Evolutionary conservation across 2,797 vertebrate species (phyloP).

Genomic region (Danio jaintianensis): DNA sequence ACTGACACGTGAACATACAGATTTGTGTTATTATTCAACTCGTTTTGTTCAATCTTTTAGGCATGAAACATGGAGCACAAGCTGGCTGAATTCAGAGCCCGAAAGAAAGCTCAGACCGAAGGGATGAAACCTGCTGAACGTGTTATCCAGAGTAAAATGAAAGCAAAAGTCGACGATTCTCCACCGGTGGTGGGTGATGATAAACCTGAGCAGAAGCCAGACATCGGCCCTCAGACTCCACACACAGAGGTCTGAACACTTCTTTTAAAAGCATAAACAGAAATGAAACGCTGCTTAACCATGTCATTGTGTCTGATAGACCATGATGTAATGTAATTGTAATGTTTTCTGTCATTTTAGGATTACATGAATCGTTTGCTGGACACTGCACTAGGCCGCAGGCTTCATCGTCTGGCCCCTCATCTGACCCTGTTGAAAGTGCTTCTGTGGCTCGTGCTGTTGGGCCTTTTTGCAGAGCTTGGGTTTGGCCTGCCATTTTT

Average conservation of each 20-base stretch:
- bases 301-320: no score
- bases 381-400: slow-evolving; percentile 72
- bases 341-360: slow-evolving; percentile 57
- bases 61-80: slow-evolving; percentile 75
- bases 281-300: no score
- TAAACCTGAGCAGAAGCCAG: neutral
- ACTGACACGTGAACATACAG: neutral
- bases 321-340: no score
- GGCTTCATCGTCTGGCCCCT: slow-evolving; percentile 68
- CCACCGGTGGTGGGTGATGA: neutral
- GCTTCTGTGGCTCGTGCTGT: slow-evolving; percentile 90
- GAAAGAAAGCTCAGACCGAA: slow-evolving; percentile 65
- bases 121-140: neutral
- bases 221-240: neutral
- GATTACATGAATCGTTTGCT: slow-evolving; percentile 70
- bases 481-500: slow-evolving; percentile 92
- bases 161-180: neutral
- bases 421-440: slow-evolving; percentile 84
- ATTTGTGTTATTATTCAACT: neutral
- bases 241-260: neutral
- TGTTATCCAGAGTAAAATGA: neutral
- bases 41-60: neutral
- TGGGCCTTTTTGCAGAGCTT: slow-evolving; percentile 89
- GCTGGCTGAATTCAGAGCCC: slow-evolving; percentile 78
- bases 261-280: neutral